phyloP scores from a whole-genome alignment of 1,140 invertebrate genomes.

The Tigriopus japonicus region DNA sequence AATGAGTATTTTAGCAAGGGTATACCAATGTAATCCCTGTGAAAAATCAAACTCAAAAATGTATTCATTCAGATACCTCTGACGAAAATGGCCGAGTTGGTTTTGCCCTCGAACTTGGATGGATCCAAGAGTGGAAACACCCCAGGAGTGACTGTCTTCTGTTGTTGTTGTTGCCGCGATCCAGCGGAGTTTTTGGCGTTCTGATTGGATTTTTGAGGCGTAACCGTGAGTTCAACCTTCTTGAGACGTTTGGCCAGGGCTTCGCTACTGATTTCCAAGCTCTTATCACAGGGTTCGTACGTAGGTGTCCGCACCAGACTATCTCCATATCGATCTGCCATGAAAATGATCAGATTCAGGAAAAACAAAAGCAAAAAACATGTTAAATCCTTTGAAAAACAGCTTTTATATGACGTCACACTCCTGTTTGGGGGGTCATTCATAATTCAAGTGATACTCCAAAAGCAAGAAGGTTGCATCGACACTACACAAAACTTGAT shows the following conservation, averaged over 20 bases:
- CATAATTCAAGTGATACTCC: too few species aligned
- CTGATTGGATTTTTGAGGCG: constrained; percentile 5
- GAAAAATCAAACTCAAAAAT: too few species aligned
- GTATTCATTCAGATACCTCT: not conserved
- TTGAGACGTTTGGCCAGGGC: not conserved
- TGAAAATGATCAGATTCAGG: constrained; percentile 25
- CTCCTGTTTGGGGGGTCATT: too few species aligned
- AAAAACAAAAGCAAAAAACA: too few species aligned
- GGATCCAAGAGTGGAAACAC: constrained; percentile 6
- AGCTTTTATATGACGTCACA: too few species aligned
- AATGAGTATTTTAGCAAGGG: too few species aligned
- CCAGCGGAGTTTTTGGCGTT: not conserved
- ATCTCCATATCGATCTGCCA: constrained; percentile 39
- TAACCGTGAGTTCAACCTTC: constrained; percentile 12
- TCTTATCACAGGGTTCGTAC: constrained; percentile 45
- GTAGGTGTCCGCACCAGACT: constrained; percentile 50
- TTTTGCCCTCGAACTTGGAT: not conserved
- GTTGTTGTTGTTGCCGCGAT: not conserved
- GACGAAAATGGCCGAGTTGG: not conserved
- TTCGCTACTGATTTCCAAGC: not conserved
- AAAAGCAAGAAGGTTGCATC: too few species aligned
- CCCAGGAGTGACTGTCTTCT: not conserved
- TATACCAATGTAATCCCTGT: too few species aligned
- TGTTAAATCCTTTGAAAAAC: too few species aligned
- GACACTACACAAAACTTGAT: too few species aligned